phyloP scores from a whole-genome alignment of 2,113 vertebrate genomes.

The Triplophysa siluroides region DNA sequence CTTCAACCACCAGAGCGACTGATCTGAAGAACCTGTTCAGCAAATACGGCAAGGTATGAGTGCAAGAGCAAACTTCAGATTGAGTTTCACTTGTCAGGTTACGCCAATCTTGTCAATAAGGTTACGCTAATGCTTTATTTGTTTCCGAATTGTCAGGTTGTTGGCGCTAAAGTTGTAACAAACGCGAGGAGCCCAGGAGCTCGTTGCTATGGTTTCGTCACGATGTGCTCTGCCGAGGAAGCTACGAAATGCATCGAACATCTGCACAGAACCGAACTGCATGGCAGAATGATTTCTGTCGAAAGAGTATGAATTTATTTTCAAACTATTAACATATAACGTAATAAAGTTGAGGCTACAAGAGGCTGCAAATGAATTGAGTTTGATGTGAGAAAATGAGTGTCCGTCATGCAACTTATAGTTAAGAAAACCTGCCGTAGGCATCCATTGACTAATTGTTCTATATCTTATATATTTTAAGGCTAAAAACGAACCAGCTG shows the following conservation, averaged over 20 bases:
- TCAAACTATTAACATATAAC: too few relatives aligned
- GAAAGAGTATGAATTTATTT: conserved; percentile 79
- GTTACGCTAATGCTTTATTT: too few relatives aligned
- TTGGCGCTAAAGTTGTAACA: conserved; percentile 96
- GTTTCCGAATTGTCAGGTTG: conserved; percentile 75
- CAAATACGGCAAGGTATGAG: conserved; percentile 91
- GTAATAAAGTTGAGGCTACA: too few relatives aligned
- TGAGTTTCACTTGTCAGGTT: neutral
- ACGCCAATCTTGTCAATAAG: too few relatives aligned
- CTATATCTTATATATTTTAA: conserved; percentile 52
- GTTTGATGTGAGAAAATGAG: too few relatives aligned
- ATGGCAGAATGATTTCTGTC: conserved; percentile 97
- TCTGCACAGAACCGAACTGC: conserved; percentile 92
- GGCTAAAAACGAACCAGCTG: conserved; percentile 96
- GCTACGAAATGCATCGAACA: conserved; percentile 92
- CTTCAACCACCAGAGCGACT: conserved; percentile 92
- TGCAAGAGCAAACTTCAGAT: neutral
- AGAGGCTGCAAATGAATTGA: too few relatives aligned
- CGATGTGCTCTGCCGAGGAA: conserved; percentile 91
- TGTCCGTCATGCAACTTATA: too few relatives aligned
- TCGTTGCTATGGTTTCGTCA: conserved; percentile 96
- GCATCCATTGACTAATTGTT: fast-evolving
- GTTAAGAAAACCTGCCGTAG: fast-evolving
- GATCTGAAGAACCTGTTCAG: conserved; percentile 97
- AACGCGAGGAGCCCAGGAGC: conserved; percentile 95